Base-by-base conservation (phyloP, 2,888 invertebrate genomes). In the Mythimna pallens region DNA sequence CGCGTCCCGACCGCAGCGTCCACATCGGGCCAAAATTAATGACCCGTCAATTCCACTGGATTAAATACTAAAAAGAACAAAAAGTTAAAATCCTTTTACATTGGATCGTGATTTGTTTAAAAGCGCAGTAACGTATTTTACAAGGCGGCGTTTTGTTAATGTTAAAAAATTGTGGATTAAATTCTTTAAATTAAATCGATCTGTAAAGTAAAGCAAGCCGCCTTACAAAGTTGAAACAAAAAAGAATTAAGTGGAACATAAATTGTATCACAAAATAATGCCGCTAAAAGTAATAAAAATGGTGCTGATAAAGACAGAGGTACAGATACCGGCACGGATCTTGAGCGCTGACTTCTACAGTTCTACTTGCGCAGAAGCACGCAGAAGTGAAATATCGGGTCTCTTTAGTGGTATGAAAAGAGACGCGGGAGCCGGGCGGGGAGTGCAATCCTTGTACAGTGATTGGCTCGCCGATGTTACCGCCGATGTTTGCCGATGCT, bases 1-100 rank as follows among this genome's bases (percentile, higher is more conserved):
- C 58, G 69, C 52, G 50, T 58, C 30, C 64, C 17, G 50, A 69
- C 74, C 73, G 43, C 70, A 84, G 65, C 73, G 82, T 61, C 73
- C 85, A 84, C 75, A 76, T 81, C 63, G 66, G 61, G 14, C 70
- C 70, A 30, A 80, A 76, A 85, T 87, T 80, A 87, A 85, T 83
- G 86, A 73, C 81, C 78, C 58, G 65, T 80, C 73, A 58, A 65
- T 78, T 70, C 64, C 10, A 22, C 36, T 50, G 76, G 73, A 73
- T 70, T 70, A 66, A 80, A 73, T 66, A 55, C 50, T 30, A 72
- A 71, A 73, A 66, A 12, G 20, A 69, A 70, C 10, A 36, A 64
- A 75, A 67, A 14, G 12, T 55, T 59, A 69, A 78, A 80, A 81
- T 30, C 47, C 65, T 80, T 70, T 77, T 78, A 80, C 73, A 65